Percentiles rank a stretch among this genome's conserved stretches.
phyloP scores from a whole-genome alignment of 2,113 vertebrate species.

The Ammodytes dubius region DNA sequence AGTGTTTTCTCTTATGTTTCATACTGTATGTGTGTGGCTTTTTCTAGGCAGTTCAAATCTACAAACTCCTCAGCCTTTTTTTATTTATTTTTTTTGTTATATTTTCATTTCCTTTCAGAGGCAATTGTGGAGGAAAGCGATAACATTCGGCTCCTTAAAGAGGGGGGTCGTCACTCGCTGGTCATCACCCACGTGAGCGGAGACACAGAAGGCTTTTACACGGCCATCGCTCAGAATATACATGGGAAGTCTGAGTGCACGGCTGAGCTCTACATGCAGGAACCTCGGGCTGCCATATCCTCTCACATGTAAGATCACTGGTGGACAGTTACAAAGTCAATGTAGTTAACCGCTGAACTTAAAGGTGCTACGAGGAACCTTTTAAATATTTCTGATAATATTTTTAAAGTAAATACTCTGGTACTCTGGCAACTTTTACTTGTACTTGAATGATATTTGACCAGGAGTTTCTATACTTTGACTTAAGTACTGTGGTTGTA shows the following conservation, averaged over 20 bases:
- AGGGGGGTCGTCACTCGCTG: slow-evolving; percentile 89
- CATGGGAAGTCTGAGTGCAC: slow-evolving; percentile 89
- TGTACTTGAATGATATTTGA: too few relatives aligned
- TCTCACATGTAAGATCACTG: slow-evolving; percentile 87
- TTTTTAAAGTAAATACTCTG: too few relatives aligned
- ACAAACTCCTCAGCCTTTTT: background rate
- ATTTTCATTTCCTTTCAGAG: slow-evolving; percentile 74
- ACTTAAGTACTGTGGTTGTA: too few relatives aligned
- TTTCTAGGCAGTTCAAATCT: background rate
- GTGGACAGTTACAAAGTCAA: too few relatives aligned
- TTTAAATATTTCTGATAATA: too few relatives aligned
- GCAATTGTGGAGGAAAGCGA: slow-evolving; percentile 87
- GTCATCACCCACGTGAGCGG: slow-evolving; percentile 88
- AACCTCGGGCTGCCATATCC: slow-evolving; percentile 87
- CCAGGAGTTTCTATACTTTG: too few relatives aligned
- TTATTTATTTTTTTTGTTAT: background rate
- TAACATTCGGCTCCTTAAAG: slow-evolving; percentile 84
- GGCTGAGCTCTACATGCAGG: slow-evolving; percentile 92
- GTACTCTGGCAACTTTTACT: too few relatives aligned
- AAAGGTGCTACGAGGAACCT: too few relatives aligned
- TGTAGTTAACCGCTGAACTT: too few relatives aligned
- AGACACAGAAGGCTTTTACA: slow-evolving; percentile 91
- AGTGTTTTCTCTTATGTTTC: background rate
- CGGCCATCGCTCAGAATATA: slow-evolving; percentile 85
- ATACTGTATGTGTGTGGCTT: too few relatives aligned